Evolutionary conservation across 2,888 invertebrate genomes (phyloP), one percentile per base, ranked within the genome.

Genomic region (Melitaea athalia): DNA sequence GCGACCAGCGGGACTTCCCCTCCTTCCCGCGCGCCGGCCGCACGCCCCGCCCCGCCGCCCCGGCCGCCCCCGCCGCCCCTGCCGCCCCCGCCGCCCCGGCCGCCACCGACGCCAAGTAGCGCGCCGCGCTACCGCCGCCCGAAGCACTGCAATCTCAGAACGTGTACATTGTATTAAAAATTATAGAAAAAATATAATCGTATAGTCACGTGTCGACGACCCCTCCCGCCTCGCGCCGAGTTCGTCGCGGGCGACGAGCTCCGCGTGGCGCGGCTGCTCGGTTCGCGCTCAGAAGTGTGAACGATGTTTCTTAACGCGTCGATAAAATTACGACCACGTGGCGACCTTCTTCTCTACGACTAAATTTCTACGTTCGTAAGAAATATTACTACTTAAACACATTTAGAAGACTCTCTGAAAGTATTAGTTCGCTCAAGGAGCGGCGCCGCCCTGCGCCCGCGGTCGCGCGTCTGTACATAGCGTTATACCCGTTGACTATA

Each of bases 1-100:
- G 96, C 84, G 97, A 97, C 90, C 96, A 96, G 76, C 91, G 94
- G 75, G 97, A 97, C 92, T 97, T 97, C 90, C 97, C 97, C 77
- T 97, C 97, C 74, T 95, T 97, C 81, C 95, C 38, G 38, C 38
- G 38, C 38, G 38, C 38, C 38, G 38, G 95, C 80, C 71, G 79
- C 43, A 61, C 71, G 71, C 50, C 74, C 66, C 63, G 74, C 62
- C 31, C 73, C 64, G 50, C 63, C 80, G 72, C 79, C 43, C 62
- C 71, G 71, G 47, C 74, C 66, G 64, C 74, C 62, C 31, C 73
- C 63, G 50, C 63, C 38, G 42, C 64, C 45, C 43, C 74, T 43
- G 57, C 68, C 55, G 57, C 24, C 24, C 24, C 11, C 7, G n/a
- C 49, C 49, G 50, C 63, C 38, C 43, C 64, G 38, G 33, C 74